Evolutionary conservation across 2,888 invertebrate genomes (phyloP), one percentile per base, ranked within the genome.

Genomic region (Phlogophora meticulosa): DNA sequence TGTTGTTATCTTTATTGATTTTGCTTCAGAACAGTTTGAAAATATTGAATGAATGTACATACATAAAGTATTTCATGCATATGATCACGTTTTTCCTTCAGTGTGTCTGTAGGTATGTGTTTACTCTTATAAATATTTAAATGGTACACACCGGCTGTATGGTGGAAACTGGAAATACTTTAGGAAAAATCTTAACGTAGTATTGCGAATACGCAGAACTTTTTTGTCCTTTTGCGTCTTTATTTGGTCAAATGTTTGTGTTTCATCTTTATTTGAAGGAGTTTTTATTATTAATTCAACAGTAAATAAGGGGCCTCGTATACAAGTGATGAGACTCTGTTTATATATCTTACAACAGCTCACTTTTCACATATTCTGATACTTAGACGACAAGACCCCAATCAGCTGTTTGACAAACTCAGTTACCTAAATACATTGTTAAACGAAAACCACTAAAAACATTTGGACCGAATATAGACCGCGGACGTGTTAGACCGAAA

Each of bases 81-180:
- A 61, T 38, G 46, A 53, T 53, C 72, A 73, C 34, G 52, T 62
- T 62, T 61, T 67, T 72, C 36, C 73, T 52, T 48, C 48, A 48
- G n/a, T 49, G 4, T 49, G 56, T 67, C 52, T 67, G 63, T 69
- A n/a, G n/a, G n/a, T n/a, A 51, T 73, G 51, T 62, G 49, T 73
- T 61, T 58, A 63, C 48, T 58, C 55, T 32, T 59, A 55, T 69
- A 73, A 69, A 73, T 73, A 73, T 73, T 73, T 69, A 69, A 68
- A 63, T 58, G 22, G 49, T 22, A 49, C 32, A 46, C 42, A 53
- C 2, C 17, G 45, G 40, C 10, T 56, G 28, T 74, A 28, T 42
- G 42, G 59, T 63, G 42, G 24, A 70, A 70, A 60, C 63, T 63
- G 42, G 24, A 70, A 70, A 60, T 69, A 56, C 51, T 69, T 57